Percentiles rank a stretch among this genome's conserved stretches.
Conservation (phyloP, 1,140 invertebrate genomes). For the Drosophila varians region DNA sequence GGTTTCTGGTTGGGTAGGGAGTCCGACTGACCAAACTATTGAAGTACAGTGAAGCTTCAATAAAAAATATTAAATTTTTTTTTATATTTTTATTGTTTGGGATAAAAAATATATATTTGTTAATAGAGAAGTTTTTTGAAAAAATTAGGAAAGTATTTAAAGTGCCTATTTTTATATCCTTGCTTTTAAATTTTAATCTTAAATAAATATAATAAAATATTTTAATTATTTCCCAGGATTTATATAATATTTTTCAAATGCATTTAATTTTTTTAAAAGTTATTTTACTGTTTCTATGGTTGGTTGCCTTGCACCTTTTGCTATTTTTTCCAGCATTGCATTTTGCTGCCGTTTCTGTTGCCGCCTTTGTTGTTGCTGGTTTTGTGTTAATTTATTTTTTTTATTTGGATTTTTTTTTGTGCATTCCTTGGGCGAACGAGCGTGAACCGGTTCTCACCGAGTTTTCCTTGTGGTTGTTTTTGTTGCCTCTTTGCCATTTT, state of each 20-base stretch:
- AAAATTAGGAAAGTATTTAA: no score
- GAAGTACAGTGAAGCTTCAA: background rate
- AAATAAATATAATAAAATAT: background rate
- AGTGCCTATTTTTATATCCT: no score
- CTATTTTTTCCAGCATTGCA: constrained; percentile 56
- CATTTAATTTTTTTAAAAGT: background rate
- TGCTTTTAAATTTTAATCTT: no score
- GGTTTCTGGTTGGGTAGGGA: background rate
- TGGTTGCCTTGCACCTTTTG: constrained; percentile 50
- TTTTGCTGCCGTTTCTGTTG: constrained; percentile 41
- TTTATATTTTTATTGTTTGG: no score
- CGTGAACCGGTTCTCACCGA: constrained; percentile 49
- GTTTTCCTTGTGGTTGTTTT: constrained; percentile 3
- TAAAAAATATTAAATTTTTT: background rate
- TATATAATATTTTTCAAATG: constrained; percentile 1
- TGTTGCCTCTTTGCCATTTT: constrained; percentile 61
- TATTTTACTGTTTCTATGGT: constrained; percentile 6
- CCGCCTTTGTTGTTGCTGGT: constrained; percentile 24
- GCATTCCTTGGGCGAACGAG: constrained; percentile 62
- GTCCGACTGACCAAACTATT: constrained; percentile 2
- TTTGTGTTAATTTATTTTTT: constrained; percentile 8
- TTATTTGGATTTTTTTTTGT: constrained; percentile 33
- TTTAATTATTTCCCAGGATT: background rate
- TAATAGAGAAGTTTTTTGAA: no score
- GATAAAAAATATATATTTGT: no score